These are phyloP conservation scores for Palythoa heliodiscus DNA, from an alignment of 92 coral and sea anemone genomes.

Conservation along the genomic window DNA sequence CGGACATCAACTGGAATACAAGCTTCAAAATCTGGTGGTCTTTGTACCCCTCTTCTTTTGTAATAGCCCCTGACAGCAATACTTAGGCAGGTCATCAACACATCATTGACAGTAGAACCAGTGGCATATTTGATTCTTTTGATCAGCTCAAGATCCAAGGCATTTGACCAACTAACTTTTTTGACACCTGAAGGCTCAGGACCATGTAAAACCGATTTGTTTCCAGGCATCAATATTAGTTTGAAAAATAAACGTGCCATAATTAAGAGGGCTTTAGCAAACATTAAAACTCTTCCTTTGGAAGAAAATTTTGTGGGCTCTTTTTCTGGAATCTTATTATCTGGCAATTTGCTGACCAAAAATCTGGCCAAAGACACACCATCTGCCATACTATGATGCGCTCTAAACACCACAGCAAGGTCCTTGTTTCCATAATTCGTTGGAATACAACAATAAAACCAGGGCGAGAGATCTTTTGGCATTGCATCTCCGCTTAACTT, in stretches of 20 bases:
- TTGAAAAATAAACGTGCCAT: constrained; percentile 51
- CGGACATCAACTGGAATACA: constrained; percentile 89
- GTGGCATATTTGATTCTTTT: constrained; percentile 80
- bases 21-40: constrained; percentile 76
- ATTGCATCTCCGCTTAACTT: constrained; percentile 63
- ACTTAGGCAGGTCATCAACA: constrained; percentile 82
- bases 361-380: constrained; percentile 81
- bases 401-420: constrained; percentile 58
- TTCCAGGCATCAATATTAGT: constrained; percentile 47
- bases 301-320: constrained; percentile 67
- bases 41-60: constrained; percentile 67
- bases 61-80: constrained; percentile 77
- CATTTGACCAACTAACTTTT: constrained; percentile 79
- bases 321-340: constrained; percentile 52
- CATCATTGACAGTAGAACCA: constrained; percentile 93
- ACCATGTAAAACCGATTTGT: constrained; percentile 82
- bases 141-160: constrained; percentile 65
- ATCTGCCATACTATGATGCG: constrained; percentile 84
- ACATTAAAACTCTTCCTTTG: constrained; percentile 45
- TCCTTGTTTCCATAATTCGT: constrained; percentile 65
- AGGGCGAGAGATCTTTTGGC: constrained; percentile 68
- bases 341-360: constrained; percentile 65
- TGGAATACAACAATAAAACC: constrained; percentile 78
- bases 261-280: constrained; percentile 64
- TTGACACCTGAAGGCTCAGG: constrained; percentile 73